Evolutionary conservation across 23 tunicate genomes (phyloP).

Genomic region (Corella eumyota): DNA sequence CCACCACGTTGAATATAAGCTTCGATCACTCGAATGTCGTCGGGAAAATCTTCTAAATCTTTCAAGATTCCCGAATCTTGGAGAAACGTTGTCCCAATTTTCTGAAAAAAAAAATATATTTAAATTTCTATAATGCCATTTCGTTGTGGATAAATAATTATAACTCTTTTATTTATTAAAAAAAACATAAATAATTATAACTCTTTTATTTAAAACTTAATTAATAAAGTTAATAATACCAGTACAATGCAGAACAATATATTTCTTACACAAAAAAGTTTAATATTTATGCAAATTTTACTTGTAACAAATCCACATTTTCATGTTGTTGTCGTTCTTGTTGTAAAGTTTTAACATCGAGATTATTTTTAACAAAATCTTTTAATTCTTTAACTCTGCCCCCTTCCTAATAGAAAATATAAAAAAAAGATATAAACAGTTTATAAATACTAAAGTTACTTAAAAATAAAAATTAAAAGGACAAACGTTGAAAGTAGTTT

Average conservation of each 20-base stretch:
- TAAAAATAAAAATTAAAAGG: no score
- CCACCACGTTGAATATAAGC: conserved; percentile 67
- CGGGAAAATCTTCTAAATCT: conserved; percentile 57
- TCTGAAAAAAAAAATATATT: no score
- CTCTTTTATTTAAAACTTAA: neutral
- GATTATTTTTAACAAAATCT: conserved; percentile 17
- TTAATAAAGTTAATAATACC: neutral
- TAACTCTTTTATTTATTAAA: neutral
- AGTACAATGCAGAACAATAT: neutral
- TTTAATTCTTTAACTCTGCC: conserved; percentile 37
- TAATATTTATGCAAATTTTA: neutral
- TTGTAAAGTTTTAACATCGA: neutral
- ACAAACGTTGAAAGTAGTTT: no score
- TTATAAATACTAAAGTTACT: no score
- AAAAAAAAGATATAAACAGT: no score
- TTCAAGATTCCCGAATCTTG: conserved; percentile 15
- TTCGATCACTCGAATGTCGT: conserved; percentile 50
- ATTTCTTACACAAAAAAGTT: neutral
- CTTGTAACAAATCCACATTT: neutral
- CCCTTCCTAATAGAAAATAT: conserved; percentile 33
- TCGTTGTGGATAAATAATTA: no score
- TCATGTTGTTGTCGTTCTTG: neutral
- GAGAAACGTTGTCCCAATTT: conserved; percentile 36
- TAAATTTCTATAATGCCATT: no score
- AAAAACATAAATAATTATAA: neutral